A percentile compares a stretch with the other conserved stretches of the same genome.
phyloP scores from a whole-genome alignment of 2,888 invertebrate genomes.

The Agapostemon virescens region DNA sequence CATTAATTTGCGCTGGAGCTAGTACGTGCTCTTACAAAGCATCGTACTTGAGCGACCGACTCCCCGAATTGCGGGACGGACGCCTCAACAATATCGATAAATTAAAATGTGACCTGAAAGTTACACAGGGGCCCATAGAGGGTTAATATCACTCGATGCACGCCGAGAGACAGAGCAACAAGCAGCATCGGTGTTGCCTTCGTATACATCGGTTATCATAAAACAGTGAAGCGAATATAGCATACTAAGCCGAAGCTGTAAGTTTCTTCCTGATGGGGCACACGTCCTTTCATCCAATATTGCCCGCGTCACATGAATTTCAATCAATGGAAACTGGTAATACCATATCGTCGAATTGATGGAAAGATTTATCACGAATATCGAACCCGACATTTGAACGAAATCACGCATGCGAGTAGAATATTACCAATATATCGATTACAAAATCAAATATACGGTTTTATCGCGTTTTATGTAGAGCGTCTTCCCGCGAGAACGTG shows the following conservation, averaged over 20 bases:
- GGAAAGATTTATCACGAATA: constrained; percentile 33
- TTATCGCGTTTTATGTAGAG: background rate
- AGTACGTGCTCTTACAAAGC: too few species aligned
- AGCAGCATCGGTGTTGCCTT: too few species aligned
- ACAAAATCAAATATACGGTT: constrained; percentile 13
- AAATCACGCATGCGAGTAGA: constrained; percentile 15
- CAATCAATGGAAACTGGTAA: constrained; percentile 5
- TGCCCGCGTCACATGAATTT: background rate
- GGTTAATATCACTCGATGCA: too few species aligned
- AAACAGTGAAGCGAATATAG: background rate
- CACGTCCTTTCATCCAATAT: background rate
- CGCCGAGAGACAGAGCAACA: too few species aligned
- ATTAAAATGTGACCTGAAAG: too few species aligned
- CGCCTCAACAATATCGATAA: too few species aligned
- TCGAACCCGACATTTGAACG: constrained; percentile 18
- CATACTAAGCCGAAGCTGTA: background rate
- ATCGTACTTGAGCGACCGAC: too few species aligned
- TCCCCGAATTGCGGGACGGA: too few species aligned
- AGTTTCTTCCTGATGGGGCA: background rate
- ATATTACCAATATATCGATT: constrained; percentile 24
- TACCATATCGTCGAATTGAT: constrained; percentile 30
- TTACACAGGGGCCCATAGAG: too few species aligned
- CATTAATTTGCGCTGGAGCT: too few species aligned
- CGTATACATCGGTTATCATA: too few species aligned
- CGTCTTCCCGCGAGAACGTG: background rate